These are phyloP conservation scores for Myotis davidii DNA, from an alignment of 2,113 vertebrate species.

Conservation along the genomic window DNA sequence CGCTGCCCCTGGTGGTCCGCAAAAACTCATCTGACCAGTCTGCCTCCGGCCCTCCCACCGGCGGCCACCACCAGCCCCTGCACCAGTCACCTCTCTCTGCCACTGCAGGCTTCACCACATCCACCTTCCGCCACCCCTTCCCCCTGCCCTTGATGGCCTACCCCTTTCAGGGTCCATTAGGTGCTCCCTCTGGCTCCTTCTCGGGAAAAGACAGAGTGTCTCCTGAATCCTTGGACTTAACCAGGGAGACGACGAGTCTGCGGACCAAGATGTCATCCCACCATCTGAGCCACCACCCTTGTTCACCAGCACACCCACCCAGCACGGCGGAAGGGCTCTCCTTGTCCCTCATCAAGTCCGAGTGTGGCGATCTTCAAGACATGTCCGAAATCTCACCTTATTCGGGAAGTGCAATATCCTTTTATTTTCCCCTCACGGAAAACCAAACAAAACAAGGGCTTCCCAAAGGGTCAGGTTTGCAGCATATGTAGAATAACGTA, in stretches of 20 bases:
- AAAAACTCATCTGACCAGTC: slow-evolving; percentile 95
- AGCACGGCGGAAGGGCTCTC: slow-evolving; percentile 94
- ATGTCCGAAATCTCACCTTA: slow-evolving; percentile 98
- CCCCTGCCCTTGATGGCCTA: slow-evolving; percentile 98
- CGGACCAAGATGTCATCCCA: slow-evolving; percentile 98
- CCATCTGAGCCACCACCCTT: slow-evolving; percentile 95
- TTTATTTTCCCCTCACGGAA: slow-evolving; percentile 74
- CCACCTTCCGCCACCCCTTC: slow-evolving; percentile 97
- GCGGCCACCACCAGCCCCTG: slow-evolving; percentile 92
- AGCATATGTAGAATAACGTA: background rate
- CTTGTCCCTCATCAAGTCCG: slow-evolving; percentile 98
- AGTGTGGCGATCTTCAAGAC: slow-evolving; percentile 98
- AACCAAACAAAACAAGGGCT: background rate
- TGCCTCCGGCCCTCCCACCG: slow-evolving; percentile 87
- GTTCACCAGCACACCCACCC: slow-evolving; percentile 94
- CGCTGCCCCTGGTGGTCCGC: slow-evolving; percentile 96
- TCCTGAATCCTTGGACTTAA: slow-evolving; percentile 96
- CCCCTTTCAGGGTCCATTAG: slow-evolving; percentile 95
- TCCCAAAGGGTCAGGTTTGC: background rate
- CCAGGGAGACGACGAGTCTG: slow-evolving; percentile 95
- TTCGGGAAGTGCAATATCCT: slow-evolving; percentile 99
- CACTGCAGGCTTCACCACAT: slow-evolving; percentile 93
- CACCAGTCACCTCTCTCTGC: slow-evolving; percentile 95
- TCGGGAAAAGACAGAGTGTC: slow-evolving; percentile 94
- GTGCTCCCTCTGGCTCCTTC: slow-evolving; percentile 90